These are phyloP conservation scores for Bovichtus variegatus DNA, from an alignment of 2,797 vertebrate species.

Conservation along the genomic window DNA sequence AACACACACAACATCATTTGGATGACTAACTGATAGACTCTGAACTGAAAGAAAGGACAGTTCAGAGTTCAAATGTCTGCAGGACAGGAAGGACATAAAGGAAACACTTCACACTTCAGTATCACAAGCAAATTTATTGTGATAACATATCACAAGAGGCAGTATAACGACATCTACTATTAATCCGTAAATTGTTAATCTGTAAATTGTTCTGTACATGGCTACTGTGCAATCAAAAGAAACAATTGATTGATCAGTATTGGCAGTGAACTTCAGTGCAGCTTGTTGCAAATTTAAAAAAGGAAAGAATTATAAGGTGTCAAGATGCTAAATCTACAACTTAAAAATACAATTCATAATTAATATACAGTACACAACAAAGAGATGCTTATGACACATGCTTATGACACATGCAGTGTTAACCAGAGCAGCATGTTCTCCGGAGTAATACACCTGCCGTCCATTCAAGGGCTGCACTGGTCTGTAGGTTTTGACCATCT, in stretches of 20 bases:
- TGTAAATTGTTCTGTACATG: no score
- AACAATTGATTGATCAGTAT: not conserved
- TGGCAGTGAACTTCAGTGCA: not conserved
- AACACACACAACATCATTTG: not conserved
- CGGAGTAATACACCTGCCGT: conserved; percentile 82
- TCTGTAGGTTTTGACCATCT: conserved; percentile 85
- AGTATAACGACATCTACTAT: not conserved
- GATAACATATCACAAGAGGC: not conserved
- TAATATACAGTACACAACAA: not conserved
- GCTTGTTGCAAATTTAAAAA: not conserved
- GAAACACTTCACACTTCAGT: not conserved
- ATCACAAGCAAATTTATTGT: not conserved
- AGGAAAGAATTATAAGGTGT: not conserved
- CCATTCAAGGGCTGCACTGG: conserved; percentile 74
- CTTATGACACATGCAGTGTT: conserved; percentile 4
- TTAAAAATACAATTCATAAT: not conserved
- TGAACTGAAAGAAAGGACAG: not conserved
- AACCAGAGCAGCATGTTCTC: conserved; percentile 41
- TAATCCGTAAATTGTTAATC: not conserved
- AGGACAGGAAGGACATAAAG: not conserved
- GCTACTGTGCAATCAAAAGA: not conserved
- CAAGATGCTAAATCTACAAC: not conserved
- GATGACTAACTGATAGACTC: not conserved
- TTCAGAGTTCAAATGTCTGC: conserved; percentile 3
- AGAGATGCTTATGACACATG: not conserved